phyloP scores from a whole-genome alignment of 1,140 invertebrate genomes.

The Tetraneura akinire region DNA sequence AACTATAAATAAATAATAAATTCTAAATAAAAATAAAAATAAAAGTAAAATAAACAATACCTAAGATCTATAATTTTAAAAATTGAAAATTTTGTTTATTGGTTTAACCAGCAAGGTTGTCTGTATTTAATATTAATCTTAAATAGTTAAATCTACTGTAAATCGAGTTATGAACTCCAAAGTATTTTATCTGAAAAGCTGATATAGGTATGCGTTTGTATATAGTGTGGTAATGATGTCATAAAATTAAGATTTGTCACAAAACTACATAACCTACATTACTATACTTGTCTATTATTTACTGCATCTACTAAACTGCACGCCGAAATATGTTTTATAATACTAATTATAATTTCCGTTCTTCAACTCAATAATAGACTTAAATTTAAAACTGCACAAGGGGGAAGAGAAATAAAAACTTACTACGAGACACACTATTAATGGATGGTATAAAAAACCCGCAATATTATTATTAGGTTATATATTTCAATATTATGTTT shows the following conservation, averaged over 20 bases:
- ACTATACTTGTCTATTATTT: no score
- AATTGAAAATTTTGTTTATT: no score
- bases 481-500: not conserved
- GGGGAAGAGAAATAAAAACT: not conserved
- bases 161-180: not conserved
- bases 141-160: not conserved
- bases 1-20: no score
- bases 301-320: no score
- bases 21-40: no score
- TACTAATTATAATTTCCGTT: not conserved
- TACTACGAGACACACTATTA: not conserved
- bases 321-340: not conserved
- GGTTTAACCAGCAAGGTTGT: no score
- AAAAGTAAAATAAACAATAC: no score
- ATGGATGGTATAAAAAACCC: not conserved
- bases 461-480: constrained; percentile 6
- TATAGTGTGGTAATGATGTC: not conserved
- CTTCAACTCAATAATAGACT: not conserved
- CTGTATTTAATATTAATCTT: not conserved
- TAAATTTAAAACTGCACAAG: not conserved
- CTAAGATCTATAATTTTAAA: no score
- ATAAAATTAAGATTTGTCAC: not conserved
- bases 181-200: not conserved
- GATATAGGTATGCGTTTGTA: no score
- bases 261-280: not conserved